A percentile compares a stretch with the other conserved stretches of the same genome.
These are phyloP conservation scores for Atherinosoma microstoma DNA, from an alignment of 2,797 vertebrate species.

Conservation along the genomic window DNA sequence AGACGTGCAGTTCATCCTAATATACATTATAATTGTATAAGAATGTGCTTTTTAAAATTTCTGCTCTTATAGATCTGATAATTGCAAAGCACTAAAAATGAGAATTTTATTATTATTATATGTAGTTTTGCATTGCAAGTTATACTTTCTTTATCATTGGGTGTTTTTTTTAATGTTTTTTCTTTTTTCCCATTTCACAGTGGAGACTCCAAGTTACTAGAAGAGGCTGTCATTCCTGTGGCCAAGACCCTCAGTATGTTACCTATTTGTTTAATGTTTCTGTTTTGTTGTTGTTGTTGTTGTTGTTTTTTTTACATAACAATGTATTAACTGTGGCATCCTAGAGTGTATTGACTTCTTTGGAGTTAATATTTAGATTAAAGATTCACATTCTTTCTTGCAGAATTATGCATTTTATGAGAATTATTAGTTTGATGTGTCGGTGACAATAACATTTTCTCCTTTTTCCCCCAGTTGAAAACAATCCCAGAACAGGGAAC, in stretches of 20 bases:
- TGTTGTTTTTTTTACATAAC: background rate
- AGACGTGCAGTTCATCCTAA: background rate
- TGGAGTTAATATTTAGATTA: background rate
- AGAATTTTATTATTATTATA: background rate
- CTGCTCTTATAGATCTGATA: background rate
- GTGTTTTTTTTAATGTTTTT: background rate
- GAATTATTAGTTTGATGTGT: constrained; percentile 9
- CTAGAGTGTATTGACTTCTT: background rate
- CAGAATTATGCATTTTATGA: background rate
- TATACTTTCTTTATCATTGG: background rate
- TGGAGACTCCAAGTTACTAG: constrained; percentile 91
- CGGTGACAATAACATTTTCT: constrained; percentile 17
- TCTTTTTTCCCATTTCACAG: constrained; percentile 71
- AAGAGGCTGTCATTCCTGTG: constrained; percentile 92
- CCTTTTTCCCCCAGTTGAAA: constrained; percentile 85
- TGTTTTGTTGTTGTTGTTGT: background rate
- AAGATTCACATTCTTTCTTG: background rate
- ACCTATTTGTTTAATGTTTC: background rate
- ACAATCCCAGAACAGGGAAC: constrained; percentile 97
- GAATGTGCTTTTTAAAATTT: background rate
- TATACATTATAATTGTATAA: background rate
- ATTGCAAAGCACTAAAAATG: background rate
- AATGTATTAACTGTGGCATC: background rate
- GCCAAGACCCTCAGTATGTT: constrained; percentile 93
- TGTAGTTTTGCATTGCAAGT: background rate